Evolutionary conservation across 2,797 vertebrate genomes (phyloP).

Genomic region (Carapus acus): DNA sequence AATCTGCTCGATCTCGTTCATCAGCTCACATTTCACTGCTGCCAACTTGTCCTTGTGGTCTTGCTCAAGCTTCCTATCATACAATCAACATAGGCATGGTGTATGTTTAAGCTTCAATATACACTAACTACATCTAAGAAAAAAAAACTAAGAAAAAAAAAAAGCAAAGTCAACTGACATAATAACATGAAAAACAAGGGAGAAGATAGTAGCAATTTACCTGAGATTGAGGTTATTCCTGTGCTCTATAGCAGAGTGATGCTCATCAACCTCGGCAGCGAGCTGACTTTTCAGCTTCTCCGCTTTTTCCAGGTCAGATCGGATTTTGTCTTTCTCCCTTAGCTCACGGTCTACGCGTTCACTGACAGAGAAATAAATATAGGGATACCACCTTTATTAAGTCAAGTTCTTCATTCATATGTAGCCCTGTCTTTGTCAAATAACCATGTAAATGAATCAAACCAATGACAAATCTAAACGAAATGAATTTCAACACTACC

Average conservation of each 20-base stretch:
- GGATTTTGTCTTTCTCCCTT: slow-evolving; percentile 88
- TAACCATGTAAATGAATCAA: neutral
- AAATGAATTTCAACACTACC: too few species aligned
- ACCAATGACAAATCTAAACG: neutral
- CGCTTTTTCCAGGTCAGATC: slow-evolving; percentile 83
- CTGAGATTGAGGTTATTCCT: slow-evolving; percentile 72
- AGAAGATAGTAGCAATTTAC: slow-evolving; percentile 20
- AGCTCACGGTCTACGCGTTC: slow-evolving; percentile 81
- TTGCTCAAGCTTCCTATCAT: slow-evolving; percentile 86
- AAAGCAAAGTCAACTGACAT: neutral
- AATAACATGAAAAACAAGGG: neutral
- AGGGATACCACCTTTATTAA: neutral
- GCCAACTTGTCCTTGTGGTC: slow-evolving; percentile 84
- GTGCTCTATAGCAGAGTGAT: slow-evolving; percentile 87
- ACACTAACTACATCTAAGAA: too few species aligned
- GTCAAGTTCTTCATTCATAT: neutral
- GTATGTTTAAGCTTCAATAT: neutral
- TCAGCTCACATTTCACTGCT: slow-evolving; percentile 74
- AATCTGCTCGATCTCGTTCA: slow-evolving; percentile 83
- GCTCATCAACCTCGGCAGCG: slow-evolving; percentile 90
- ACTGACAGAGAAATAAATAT: slow-evolving; percentile 56
- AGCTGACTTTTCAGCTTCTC: slow-evolving; percentile 88
- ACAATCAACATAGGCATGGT: neutral
- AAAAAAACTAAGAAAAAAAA: too few species aligned
- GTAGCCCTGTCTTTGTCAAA: neutral